Percentiles rank a stretch among this genome's conserved stretches.
phyloP scores from a whole-genome alignment of 1,140 invertebrate genomes.

The Cecropterus lyciades region DNA sequence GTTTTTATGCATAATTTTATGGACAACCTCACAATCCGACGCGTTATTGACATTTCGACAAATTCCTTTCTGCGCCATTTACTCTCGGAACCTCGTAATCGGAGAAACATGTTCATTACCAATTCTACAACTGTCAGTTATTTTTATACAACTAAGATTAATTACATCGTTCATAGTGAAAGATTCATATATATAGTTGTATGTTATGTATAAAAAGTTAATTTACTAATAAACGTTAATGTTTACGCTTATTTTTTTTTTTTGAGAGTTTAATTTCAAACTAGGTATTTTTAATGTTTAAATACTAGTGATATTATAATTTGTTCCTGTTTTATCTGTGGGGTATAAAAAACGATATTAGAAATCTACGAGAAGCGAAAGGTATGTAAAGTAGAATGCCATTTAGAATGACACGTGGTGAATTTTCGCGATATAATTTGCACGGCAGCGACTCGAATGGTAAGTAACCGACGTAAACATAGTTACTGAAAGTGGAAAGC shows the following conservation, averaged over 20 bases:
- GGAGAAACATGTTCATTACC: constrained; percentile 49
- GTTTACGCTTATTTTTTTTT: too few relatives aligned
- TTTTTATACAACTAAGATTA: constrained; percentile 10
- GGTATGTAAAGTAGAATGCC: neutral
- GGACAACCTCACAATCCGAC: constrained; percentile 39
- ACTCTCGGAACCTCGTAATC: constrained; percentile 49
- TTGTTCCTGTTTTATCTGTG: too few relatives aligned
- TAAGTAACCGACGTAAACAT: constrained; percentile 19
- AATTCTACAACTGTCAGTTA: constrained; percentile 27
- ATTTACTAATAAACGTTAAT: too few relatives aligned
- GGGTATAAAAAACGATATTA: too few relatives aligned
- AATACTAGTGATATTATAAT: too few relatives aligned
- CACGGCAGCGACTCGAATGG: neutral
- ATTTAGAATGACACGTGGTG: constrained; percentile 4
- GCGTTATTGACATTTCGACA: constrained; percentile 53
- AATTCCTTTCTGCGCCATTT: constrained; percentile 44
- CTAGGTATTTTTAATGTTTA: too few relatives aligned
- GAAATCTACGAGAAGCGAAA: too few relatives aligned
- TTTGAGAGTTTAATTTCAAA: too few relatives aligned
- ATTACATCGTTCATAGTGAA: constrained; percentile 1
- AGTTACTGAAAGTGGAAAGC: constrained; percentile 76
- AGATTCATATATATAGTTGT: too few relatives aligned
- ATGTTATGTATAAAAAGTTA: too few relatives aligned
- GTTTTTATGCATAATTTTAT: constrained; percentile 36
- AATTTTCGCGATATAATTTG: constrained; percentile 29